Base-by-base conservation (phyloP, 2,888 invertebrate species). In the Rhagonycha lutea region DNA sequence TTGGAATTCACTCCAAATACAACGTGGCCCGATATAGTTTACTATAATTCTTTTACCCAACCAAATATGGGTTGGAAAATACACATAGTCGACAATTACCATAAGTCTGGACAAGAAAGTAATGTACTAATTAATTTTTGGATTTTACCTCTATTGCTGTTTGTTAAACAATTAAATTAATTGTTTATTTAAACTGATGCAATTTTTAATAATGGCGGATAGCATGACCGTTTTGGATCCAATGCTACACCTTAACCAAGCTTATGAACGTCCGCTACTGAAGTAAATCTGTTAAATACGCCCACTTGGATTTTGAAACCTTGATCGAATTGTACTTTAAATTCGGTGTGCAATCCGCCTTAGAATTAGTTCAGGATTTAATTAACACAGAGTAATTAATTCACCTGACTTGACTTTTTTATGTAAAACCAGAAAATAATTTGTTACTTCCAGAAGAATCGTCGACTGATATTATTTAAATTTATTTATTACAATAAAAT, bases 11-110 rank as follows among this genome's bases (percentile, higher is more conserved):
- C 96, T 24, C 98, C 98, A 28, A 96, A 97, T 87, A 91, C 94
- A 67, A 92, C 95, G 2, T 97, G 97, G 94, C 98, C 98, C 0
- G 97, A 98, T 87, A 89, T 92, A 28, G 96, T 98, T 23, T 98
- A 97, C 88, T 96, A 96, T 87, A 95, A 98, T 89, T 97, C 97
- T 76, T 98, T 96, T 88, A 95, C 96, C 4, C 96, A 96, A 83
- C 92, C 95, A 26, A 96, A 97, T 88, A 98, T 98, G 96, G 98
- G 98, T 78, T 97, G 96, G 91, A 96, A 96, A 87, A 96, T 98
- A 85, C 94, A 94, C 87, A 92, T 98, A 24, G 94, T 98, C 72
- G 97, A 98, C 88, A 93, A 91, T 72, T 94, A 93, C 85, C 89
- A 88, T 65, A 89, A 82, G 71, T 82, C 80, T 8, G 76, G 70